Evolutionary conservation across 2,888 invertebrate genomes (phyloP).

Genomic region (Campoplex capitator): DNA sequence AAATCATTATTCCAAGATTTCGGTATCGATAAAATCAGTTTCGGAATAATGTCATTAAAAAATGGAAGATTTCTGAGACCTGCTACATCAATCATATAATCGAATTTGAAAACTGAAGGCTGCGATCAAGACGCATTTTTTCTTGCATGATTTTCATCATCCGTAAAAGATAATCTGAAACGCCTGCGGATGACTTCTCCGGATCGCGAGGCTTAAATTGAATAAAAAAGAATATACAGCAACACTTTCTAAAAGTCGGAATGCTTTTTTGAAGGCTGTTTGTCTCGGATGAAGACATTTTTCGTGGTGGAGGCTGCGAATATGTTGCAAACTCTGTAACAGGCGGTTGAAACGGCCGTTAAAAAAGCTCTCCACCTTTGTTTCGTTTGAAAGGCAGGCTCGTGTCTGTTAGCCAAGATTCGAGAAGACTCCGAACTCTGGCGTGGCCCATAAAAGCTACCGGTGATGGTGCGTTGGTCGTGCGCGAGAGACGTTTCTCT

Average conservation of each 20-base stretch:
- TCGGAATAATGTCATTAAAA: too few relatives aligned
- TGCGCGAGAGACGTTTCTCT: constrained; percentile 57
- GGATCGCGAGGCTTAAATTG: neutral
- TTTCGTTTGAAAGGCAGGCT: constrained; percentile 41
- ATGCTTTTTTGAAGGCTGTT: neutral
- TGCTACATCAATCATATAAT: too few relatives aligned
- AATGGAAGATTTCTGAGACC: too few relatives aligned
- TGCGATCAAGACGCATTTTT: neutral
- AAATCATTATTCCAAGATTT: neutral
- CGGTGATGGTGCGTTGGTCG: constrained; percentile 78
- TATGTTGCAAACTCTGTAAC: constrained; percentile 52
- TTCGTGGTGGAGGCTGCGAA: constrained; percentile 35
- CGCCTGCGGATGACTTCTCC: too few relatives aligned
- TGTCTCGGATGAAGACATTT: constrained; percentile 45
- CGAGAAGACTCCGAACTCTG: constrained; percentile 58
- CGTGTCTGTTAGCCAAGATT: constrained; percentile 46
- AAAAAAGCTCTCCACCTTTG: constrained; percentile 51
- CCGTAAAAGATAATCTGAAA: neutral
- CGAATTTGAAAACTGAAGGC: neutral
- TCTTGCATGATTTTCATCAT: neutral
- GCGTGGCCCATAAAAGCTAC: constrained; percentile 82
- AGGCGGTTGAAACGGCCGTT: constrained; percentile 49
- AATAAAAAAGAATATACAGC: constrained; percentile 14
- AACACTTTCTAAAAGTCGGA: neutral
- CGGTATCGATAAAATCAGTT: neutral